Percentiles rank a stretch among this genome's conserved stretches.
Conservation (phyloP, 2,888 invertebrate genomes). For the Calameuta idolon region DNA sequence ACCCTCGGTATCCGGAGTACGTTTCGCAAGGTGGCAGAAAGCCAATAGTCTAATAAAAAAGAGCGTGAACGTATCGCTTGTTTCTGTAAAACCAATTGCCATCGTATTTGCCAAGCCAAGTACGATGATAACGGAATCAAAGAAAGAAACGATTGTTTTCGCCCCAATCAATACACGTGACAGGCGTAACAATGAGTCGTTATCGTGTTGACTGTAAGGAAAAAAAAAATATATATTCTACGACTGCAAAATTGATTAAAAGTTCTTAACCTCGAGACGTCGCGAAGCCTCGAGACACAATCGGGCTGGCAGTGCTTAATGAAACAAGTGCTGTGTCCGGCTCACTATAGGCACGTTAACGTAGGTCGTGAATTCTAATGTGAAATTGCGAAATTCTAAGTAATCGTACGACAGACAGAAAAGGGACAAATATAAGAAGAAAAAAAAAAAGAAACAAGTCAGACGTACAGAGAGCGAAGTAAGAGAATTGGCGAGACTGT, state of each 20-base stretch:
- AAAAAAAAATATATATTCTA: not conserved
- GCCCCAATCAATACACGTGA: not conserved
- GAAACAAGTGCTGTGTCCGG: not conserved
- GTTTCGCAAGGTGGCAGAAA: not conserved
- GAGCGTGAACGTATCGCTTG: not conserved
- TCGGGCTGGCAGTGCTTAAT: not conserved
- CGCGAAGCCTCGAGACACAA: not conserved
- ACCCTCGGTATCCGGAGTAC: not conserved
- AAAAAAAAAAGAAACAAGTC: not conserved
- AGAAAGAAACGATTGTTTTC: constrained; percentile 9
- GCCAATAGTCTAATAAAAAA: not conserved
- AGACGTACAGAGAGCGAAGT: not conserved
- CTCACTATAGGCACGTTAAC: not conserved
- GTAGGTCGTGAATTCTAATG: not conserved
- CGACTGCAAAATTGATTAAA: not conserved
- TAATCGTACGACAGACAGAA: not conserved
- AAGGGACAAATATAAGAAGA: not conserved
- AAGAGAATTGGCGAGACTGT: not conserved
- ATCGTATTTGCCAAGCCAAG: constrained; percentile 15
- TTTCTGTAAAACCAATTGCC: constrained; percentile 17
- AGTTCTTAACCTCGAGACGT: not conserved
- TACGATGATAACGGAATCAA: constrained; percentile 11
- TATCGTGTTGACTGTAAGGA: not conserved
- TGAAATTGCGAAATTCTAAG: not conserved
- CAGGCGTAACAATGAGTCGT: not conserved